phyloP scores from a whole-genome alignment of 2,113 vertebrate species.

The Tupaia tana region DNA sequence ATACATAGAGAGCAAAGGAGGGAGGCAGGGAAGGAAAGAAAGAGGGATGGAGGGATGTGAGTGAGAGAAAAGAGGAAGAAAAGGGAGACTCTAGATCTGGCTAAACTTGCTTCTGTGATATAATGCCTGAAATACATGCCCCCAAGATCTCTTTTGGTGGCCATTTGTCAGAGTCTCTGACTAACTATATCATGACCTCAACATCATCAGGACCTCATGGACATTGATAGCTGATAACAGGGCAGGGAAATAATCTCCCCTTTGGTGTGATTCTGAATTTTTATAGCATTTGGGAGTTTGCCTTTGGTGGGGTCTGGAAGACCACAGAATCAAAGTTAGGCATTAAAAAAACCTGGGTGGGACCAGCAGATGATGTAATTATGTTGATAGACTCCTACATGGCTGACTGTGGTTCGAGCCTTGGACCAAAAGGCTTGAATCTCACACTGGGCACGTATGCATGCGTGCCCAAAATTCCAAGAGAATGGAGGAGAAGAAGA shows the following conservation, averaged over 20 bases:
- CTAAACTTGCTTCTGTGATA: neutral
- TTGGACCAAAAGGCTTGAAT: no score
- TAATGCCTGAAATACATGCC: neutral
- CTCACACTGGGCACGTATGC: no score
- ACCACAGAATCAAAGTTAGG: neutral
- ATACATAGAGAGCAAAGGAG: neutral
- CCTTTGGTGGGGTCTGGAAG: neutral
- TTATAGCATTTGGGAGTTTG: neutral
- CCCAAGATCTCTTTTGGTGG: neutral
- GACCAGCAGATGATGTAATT: no score
- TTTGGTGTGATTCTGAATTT: neutral
- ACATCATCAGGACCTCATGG: neutral
- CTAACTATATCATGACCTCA: conserved; percentile 4
- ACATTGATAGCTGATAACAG: neutral
- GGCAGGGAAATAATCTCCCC: neutral
- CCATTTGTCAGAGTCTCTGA: neutral
- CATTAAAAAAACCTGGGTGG: neutral
- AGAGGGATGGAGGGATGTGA: neutral
- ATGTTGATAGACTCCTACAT: no score
- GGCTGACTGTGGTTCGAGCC: no score
- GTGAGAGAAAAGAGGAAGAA: neutral
- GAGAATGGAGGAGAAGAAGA: no score
- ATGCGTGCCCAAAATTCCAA: no score
- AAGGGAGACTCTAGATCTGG: neutral
- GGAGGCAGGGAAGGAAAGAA: neutral